phyloP scores from a whole-genome alignment of 1,140 invertebrate genomes.

The Prorops nasuta region DNA sequence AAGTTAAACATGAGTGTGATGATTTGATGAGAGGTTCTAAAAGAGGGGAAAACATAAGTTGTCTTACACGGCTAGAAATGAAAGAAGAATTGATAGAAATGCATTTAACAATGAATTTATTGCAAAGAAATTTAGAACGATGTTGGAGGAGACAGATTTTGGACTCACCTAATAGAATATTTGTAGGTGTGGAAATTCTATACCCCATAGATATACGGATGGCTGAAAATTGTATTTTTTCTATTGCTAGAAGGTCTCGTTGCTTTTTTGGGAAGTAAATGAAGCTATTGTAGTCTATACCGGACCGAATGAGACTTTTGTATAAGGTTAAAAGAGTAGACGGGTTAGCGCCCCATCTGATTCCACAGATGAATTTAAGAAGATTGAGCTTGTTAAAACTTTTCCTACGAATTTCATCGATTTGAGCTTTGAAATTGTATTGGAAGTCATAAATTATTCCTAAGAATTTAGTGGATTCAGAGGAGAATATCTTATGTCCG shows the following conservation, averaged over 20 bases:
- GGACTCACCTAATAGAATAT: no score
- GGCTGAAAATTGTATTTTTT: slow-evolving; percentile 3
- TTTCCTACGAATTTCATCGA: not conserved
- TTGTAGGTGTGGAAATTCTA: no score
- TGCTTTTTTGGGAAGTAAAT: not conserved
- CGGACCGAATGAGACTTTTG: not conserved
- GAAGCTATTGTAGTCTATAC: not conserved
- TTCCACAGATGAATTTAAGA: no score
- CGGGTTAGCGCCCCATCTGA: slow-evolving; percentile 4
- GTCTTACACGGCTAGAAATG: no score
- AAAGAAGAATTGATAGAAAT: no score
- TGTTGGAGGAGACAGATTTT: no score
- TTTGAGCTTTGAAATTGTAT: not conserved
- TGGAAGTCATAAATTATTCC: not conserved
- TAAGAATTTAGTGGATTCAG: not conserved
- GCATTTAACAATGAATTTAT: no score
- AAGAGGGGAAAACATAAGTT: no score
- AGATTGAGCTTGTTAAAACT: not conserved
- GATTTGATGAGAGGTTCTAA: no score
- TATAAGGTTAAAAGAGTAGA: not conserved
- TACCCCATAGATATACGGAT: not conserved
- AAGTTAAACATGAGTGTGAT: no score
- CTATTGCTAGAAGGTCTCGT: not conserved
- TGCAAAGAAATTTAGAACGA: no score
- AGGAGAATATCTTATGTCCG: not conserved